Conservation (phyloP, 2,797 vertebrate genomes). For the Picus viridis region DNA sequence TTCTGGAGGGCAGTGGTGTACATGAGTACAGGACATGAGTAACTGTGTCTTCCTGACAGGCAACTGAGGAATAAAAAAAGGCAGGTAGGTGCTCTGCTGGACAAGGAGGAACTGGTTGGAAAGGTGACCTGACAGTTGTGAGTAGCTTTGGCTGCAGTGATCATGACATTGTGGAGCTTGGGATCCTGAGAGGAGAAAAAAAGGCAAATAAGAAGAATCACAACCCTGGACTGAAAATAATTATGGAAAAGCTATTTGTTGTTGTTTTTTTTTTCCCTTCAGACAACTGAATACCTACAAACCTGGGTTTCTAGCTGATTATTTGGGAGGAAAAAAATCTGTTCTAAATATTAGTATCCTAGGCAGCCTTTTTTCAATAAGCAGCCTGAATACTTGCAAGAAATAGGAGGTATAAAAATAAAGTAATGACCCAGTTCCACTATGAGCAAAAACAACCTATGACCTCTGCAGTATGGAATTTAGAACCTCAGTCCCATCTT, state of each 20-base stretch:
- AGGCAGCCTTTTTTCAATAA: not conserved
- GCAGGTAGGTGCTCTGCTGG: too few species aligned
- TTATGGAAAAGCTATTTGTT: not conserved
- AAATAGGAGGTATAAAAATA: not conserved
- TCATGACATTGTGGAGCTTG: too few species aligned
- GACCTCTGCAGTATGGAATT: not conserved
- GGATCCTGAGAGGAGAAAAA: too few species aligned
- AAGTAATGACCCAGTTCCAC: not conserved
- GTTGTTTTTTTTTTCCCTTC: not conserved
- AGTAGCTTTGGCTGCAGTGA: too few species aligned
- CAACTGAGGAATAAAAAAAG: too few species aligned
- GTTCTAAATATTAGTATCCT: not conserved
- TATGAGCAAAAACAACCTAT: not conserved
- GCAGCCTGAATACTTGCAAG: not conserved
- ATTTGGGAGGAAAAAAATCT: not conserved
- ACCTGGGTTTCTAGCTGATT: not conserved
- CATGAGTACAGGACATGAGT: too few species aligned
- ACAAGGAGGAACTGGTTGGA: too few species aligned
- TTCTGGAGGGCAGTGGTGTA: too few species aligned
- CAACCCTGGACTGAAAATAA: not conserved
- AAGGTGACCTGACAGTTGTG: too few species aligned
- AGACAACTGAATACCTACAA: not conserved
- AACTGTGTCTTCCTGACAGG: too few species aligned
- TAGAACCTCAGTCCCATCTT: not conserved
- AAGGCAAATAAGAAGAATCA: too few species aligned